Base-by-base conservation (phyloP, 2,113 vertebrate species). In the Thryonomys swinderianus region DNA sequence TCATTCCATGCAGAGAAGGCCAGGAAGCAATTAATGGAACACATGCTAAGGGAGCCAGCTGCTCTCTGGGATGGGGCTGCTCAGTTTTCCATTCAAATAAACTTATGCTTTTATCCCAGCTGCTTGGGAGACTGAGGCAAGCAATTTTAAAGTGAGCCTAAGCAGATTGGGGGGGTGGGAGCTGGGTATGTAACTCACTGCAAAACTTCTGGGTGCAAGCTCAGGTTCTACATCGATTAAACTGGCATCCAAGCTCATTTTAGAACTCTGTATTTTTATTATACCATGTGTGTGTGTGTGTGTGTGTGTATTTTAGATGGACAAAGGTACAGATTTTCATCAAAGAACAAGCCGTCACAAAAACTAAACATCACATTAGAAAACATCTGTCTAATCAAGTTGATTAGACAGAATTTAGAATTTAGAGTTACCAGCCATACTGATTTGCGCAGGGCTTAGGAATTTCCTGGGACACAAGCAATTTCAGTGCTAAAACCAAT, bases 1-100 rank as follows among this genome's bases (percentile, higher is more conserved):
- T 78, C 88, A 45, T 34, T 48, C 93, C 95, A 93, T 73, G 13
- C 89, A 87, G 82, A 27, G 17, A 81, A 51, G 61, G 82, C 42
- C 78, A 93, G 73, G 25, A 1, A 97, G 45, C 79, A 94, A 96
- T 96, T 90, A 94, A 69, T 69, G 67, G 53, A 71, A 53, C 34
- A 48, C 14, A 40, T 61, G 42, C 91, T 79, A 69, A 89, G 7
- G 16, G 16, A 55, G 61, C 81, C 40, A 67, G 45, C 84, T 48
- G 76, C 62, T 95, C 79, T 51, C 48, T 34, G 1, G 7, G 27
- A 71, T 2, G 9, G 59, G 85, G 23, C 7, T 83, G 45, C 32
- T 91, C 55, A 21, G n/a, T 42, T 82, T 92, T 86, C 90, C 74
- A 94, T 91, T 21, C 17, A 45, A 96, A 55, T 61, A n/a, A 81